phyloP scores from a whole-genome alignment of 2,113 vertebrate species.

The Notechis scutatus region DNA sequence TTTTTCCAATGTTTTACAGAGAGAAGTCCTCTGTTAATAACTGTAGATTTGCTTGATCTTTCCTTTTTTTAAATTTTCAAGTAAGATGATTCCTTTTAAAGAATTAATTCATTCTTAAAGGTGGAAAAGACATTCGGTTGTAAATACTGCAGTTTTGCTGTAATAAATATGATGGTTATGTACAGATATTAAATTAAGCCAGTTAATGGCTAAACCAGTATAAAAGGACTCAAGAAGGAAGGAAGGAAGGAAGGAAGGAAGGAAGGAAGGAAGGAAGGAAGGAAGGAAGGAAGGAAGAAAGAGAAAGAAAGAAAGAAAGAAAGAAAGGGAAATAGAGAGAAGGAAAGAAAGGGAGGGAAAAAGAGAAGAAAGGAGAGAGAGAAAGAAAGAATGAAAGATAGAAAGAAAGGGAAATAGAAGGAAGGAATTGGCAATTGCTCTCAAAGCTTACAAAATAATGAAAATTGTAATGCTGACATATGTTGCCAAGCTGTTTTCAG shows the following conservation, averaged over 20 bases:
- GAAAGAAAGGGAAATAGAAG: too few species aligned
- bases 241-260: neutral
- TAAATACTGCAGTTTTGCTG: neutral
- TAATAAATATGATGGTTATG: neutral
- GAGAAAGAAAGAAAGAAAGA: too few species aligned
- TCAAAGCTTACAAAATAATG: neutral
- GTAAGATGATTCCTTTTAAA: neutral
- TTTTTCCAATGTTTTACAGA: neutral
- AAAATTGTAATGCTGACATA: neutral
- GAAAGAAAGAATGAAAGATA: too few species aligned
- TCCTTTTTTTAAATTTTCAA: neutral
- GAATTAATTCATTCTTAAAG: neutral
- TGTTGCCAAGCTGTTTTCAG: neutral
- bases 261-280: too few species aligned
- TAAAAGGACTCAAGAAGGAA: neutral
- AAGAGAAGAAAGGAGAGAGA: too few species aligned
- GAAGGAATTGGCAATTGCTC: neutral
- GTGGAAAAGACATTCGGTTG: neutral
- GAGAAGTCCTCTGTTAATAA: neutral
- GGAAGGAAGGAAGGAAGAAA: too few species aligned
- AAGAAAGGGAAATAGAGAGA: too few species aligned
- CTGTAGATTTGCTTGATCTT: neutral
- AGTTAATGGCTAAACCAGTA: neutral
- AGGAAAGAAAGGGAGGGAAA: too few species aligned
- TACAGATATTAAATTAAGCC: neutral